These are phyloP conservation scores for Trididemnum nubilum DNA, from an alignment of 23 tunicate genomes.

Conservation along the genomic window DNA sequence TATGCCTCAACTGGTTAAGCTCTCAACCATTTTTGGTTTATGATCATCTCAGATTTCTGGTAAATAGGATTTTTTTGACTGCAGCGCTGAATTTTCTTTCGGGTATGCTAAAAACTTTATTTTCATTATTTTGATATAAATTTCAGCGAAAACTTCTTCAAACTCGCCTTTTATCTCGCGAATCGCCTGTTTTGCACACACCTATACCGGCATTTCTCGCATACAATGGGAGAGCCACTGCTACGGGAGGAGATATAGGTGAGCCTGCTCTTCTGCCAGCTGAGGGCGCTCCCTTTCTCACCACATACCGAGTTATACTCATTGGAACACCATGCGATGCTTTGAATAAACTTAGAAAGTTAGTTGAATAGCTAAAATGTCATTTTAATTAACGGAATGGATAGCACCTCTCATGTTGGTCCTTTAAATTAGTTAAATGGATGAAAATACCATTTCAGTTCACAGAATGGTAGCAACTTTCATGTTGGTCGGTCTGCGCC, in stretches of 20 bases:
- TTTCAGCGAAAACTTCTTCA: constrained; percentile 80
- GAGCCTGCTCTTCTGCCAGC: constrained; percentile 89
- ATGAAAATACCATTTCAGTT: too few relatives aligned
- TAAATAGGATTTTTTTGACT: too few relatives aligned
- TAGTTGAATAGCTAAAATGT: not conserved
- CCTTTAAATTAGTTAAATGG: too few relatives aligned
- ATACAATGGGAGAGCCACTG: constrained; percentile 62
- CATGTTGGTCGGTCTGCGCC: too few relatives aligned
- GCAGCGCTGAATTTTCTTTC: too few relatives aligned
- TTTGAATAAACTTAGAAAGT: constrained; percentile 56
- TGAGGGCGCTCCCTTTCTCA: constrained; percentile 87
- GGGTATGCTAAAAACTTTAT: too few relatives aligned
- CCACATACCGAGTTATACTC: constrained; percentile 78
- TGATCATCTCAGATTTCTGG: too few relatives aligned
- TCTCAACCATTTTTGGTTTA: too few relatives aligned
- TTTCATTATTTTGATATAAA: too few relatives aligned
- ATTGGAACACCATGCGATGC: constrained; percentile 92
- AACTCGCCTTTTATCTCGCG: constrained; percentile 65
- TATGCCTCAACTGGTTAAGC: too few relatives aligned
- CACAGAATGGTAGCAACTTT: too few relatives aligned
- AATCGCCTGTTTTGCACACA: constrained; percentile 24
- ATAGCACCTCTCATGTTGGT: too few relatives aligned
- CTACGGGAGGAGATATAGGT: constrained; percentile 70
- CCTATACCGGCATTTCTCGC: constrained; percentile 63
- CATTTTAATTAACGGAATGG: not conserved